phyloP scores from a whole-genome alignment of 2,797 vertebrate genomes.

The Cheracebus regulus region DNA sequence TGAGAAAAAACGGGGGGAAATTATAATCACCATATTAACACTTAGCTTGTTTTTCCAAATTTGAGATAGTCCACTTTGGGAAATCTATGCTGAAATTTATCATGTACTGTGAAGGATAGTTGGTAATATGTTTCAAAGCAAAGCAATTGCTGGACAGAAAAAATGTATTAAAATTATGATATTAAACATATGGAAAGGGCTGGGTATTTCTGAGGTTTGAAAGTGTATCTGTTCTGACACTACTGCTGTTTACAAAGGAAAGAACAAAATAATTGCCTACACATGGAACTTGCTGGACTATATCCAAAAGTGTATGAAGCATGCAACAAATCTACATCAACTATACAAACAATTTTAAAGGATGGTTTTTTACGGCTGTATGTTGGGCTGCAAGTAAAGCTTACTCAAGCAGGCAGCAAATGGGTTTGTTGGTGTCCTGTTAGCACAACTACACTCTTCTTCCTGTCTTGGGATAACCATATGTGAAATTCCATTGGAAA shows the following conservation, averaged over 20 bases:
- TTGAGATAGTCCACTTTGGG: background rate
- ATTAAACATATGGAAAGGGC: background rate
- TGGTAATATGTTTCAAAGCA: background rate
- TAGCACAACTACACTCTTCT: conserved; percentile 37
- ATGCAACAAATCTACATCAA: conserved; percentile 29
- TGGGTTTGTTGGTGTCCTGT: conserved; percentile 43
- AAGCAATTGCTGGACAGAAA: background rate
- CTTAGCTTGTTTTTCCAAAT: background rate
- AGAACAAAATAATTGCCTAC: background rate
- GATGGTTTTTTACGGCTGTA: background rate
- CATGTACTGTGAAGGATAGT: background rate
- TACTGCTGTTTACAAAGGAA: background rate
- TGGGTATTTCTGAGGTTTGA: background rate
- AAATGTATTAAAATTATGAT: background rate
- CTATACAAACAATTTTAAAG: background rate
- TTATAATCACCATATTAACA: background rate
- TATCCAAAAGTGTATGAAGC: conserved; percentile 44
- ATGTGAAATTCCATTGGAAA: conserved; percentile 71
- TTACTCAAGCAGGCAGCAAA: conserved; percentile 15
- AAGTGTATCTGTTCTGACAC: conserved; percentile 12
- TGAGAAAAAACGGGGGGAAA: background rate
- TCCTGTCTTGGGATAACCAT: conserved; percentile 53
- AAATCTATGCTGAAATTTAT: background rate
- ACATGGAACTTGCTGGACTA: background rate
- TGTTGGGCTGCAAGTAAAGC: conserved; percentile 10